Base-by-base conservation (phyloP, 2,797 vertebrate species). In the Forpus xanthops region DNA sequence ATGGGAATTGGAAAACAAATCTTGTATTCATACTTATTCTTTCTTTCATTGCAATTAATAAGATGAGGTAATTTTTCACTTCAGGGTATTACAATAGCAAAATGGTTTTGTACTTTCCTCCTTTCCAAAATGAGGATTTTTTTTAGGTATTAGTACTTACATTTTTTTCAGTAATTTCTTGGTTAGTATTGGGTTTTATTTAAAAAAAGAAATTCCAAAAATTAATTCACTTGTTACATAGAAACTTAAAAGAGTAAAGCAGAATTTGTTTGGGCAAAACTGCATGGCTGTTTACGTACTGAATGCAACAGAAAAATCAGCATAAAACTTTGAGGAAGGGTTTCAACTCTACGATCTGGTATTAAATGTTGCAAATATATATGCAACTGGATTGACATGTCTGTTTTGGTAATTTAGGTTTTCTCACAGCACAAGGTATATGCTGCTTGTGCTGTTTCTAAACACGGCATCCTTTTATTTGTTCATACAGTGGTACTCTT, bases 21-120 rank as follows among this genome's bases (percentile, higher is more conserved):
- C 7, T 42, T 50, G 6, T 58, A 23, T 71, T 77, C 1, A 0
- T 49, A 45, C 27, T 31, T 74, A 62, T 37, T 19, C 1, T 81
- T 77, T 35, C 52, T 72, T 88, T 91, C 44, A 53, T 90, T 84
- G 12, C 16, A 64, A 15, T 83, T 90, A 61, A 45, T 74, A 52
- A 47, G 23, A 16, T 72, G 17, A 72, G 10, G 5, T 53, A 19
- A 14, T 60, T 52, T 84, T 88, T 73, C 31, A 55, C 31, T 86
- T 86, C 25, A 20, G 14, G 52, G 3, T 84, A 42, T 35, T 83
- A 58, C 5, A 42, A 4, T 42, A 60, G 25, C 87, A 55, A 87
- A 71, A 53, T 45, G 3, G 3, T 53, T 71, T 67, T 81, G 7
- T 61, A 21, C 12, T 83, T 90, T 71, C 23, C 28, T 50, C 10